Evolutionary conservation across 2,797 vertebrate species (phyloP), one percentile per base, ranked within the genome.

Genomic region (Discoglossus pictus): DNA sequence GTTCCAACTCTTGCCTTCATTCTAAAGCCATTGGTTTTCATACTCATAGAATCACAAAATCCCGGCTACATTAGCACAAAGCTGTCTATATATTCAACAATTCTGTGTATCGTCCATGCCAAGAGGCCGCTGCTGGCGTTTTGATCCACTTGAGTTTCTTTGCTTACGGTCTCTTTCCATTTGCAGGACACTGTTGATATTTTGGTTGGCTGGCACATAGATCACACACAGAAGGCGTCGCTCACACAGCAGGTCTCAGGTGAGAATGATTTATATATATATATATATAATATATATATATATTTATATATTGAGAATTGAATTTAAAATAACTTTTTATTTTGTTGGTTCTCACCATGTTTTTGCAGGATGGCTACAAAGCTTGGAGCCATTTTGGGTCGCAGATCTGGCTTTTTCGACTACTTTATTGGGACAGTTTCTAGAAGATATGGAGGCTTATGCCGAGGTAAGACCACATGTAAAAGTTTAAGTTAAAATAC

Each of bases 391-490:
- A 58, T 99, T 99, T 83, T 99, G 97, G 97, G 97, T 99, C 76
- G 97, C 97, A 70, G 97, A 99, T 82, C 88, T 99, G 75, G 90
- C 93, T 51, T 99, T 99, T 87, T 99, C 97, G 77, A 98, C 96
- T 42, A 99, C 97, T 0, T 85, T 99, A 18, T 82, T 99, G 83
- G 97, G 97, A 20, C 97, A 99, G 79, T 99, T 99, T 86, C 82
- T 99, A 69, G 97, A 99, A 80, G 97, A 99, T 63, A 99, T 99
- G 97, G 97, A 99, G 78, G 97, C 97, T 6, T 99, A 99, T 73
- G 97, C 97, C 71, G 97, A 99, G 93, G 97, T 91, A 79, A 82
- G 60, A 24, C 21, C 8, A 24, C 27, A n/a, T 50, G 23, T 47
- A 18, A n/a, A 9, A 35, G 16, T 6, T 35, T n/a, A n/a, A n/a